Conservation (phyloP, 64 coral and sea anemone genomes). For the Stichodactyla helianthus region DNA sequence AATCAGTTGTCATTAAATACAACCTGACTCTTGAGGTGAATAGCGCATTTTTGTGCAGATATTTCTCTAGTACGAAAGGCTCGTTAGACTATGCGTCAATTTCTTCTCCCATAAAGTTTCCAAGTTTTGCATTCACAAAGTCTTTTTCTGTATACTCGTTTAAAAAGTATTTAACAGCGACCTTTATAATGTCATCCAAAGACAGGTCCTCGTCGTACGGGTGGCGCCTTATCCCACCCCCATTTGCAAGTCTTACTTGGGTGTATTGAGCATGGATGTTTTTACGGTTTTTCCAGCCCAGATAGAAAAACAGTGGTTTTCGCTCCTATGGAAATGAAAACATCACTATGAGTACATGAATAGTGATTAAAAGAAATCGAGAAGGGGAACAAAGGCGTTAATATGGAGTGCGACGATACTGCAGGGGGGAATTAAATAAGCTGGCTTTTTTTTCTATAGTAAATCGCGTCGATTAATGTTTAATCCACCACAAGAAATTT, state of each 20-base stretch:
- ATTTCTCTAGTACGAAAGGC: too few species aligned
- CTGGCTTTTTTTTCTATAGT: too few species aligned
- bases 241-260: background rate
- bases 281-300: background rate
- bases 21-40: too few species aligned
- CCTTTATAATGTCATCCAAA: conserved; percentile 1
- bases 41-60: too few species aligned
- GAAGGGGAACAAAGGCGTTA: too few species aligned
- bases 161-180: background rate
- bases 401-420: too few species aligned
- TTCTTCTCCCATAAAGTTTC: conserved; percentile 13
- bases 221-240: conserved; percentile 11
- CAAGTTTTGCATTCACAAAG: background rate
- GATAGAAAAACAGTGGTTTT: conserved; percentile 16
- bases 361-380: too few species aligned
- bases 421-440: too few species aligned
- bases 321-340: background rate
- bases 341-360: background rate
- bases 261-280: background rate
- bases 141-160: background rate
- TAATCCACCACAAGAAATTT: too few species aligned
- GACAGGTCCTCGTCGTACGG: background rate
- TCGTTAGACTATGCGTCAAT: background rate
- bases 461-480: too few species aligned
- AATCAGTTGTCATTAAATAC: too few species aligned